Evolutionary conservation across 2,113 vertebrate genomes (phyloP), one percentile per base, ranked within the genome.

Genomic region (Hippopotamus amphibius): DNA sequence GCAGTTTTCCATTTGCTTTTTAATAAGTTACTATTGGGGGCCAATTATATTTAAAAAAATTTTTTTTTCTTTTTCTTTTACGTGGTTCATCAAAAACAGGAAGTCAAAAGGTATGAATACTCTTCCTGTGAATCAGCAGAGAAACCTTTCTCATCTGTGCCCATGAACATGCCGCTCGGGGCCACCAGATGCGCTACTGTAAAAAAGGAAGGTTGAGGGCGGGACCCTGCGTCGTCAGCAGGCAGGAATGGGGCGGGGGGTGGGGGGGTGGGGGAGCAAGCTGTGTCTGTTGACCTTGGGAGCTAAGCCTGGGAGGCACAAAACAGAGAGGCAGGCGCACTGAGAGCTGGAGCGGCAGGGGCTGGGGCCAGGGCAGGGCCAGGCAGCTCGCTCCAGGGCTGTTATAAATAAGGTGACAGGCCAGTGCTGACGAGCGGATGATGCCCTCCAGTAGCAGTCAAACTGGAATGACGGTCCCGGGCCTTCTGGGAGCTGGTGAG

Each of bases 31-130:
- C 77, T 80, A 8, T 71, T 69, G 71, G 9, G 22, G 48, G 50
- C 10, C 69, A 79, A 61, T 66, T 83, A 53, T 41, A 57, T 69
- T 37, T 6, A 3, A 30, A 24, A 28, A 53, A 48, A 68, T 9
- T 10, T 57, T 12, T 10, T 57, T 30, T 65, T 92, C 59, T 94
- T 95, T 95, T 85, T 93, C 79, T 95, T 90, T 66, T 88, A 82
- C 87, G 97, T 80, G 85, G 87, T 97, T 85, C 97, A 93, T 97
- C 96, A 97, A 98, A 98, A 98, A 97, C 98, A 99, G 98, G 98
- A 99, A 98, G 98, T 98, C 96, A 98, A 98, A 97, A 98, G 41
- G 48, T 96, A 96, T 97, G 85, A 97, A 86, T 63, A 96, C 55
- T 95, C 97, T 98, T 98, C 97, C 98, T 98, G 97, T 98, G 98